Evolutionary conservation across 2,888 invertebrate genomes (phyloP), one percentile per base, ranked within the genome.

Genomic region (Onchidella celtica): DNA sequence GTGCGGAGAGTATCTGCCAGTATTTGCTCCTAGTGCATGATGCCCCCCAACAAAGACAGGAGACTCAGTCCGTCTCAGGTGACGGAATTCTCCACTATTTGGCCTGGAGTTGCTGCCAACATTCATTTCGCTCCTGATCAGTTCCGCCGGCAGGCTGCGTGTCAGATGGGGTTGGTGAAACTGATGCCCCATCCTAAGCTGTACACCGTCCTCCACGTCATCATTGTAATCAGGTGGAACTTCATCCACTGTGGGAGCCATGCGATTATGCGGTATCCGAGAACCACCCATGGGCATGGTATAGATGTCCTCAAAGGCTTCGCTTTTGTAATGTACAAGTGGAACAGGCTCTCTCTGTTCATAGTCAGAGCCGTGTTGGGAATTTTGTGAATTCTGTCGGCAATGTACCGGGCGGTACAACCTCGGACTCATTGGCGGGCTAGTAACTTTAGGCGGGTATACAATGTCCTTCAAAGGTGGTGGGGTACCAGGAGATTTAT

Each of bases 211-310:
- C 1, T 87, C 85, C 3, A 79, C 85, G 3, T 86, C 86, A n/a
- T 83, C 70, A 29, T 85, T 83, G 40, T 88, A 88, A 72, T 89
- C 89, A 0, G 88, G 88, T 0, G 89, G 88, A 29, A 88, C 70
- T 21, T 87, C 38, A 6, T 63, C 73, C 36, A 1, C 27, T n/a
- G 57, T 66, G n/a, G 72, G 55, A 11, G 40, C 24, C 4, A 21
- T 1, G 11, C 32, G 36, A 17, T 21, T 24, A 9, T 27, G 14
- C 17, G 72, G 55, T 9, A 34, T 3, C 0, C 11, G 17, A 6
- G 14, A 24, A 3, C 4, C 29, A 59, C 75, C 75, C 21, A 24
- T 6, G n/a, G 68, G 59, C 38, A 34, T 4, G 57, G 73, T 57
- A 34, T 74, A 82, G 17, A 76, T 47, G 9, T 81, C 81, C 34